Evolutionary conservation across 1,140 invertebrate species (phyloP).

Genomic region (Mylabris phalerata): DNA sequence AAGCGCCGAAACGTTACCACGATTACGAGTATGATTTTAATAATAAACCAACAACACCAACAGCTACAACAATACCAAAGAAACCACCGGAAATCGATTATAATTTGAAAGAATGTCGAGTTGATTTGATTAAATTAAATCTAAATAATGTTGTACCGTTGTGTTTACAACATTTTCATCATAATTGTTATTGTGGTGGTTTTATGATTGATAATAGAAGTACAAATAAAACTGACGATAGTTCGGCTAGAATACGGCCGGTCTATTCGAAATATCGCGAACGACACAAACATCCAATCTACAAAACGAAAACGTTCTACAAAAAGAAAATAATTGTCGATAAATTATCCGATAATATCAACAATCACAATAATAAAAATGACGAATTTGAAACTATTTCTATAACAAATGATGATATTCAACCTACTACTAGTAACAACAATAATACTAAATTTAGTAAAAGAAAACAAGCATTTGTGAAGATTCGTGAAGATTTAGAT

Average conservation of each 20-base stretch:
- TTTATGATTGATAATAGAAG: background rate
- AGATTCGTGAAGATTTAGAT: background rate
- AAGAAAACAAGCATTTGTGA: constrained; percentile 22
- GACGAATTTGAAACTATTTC: no score
- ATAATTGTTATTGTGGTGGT: no score
- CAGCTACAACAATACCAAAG: no score
- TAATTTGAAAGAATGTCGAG: constrained; percentile 16
- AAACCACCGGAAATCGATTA: background rate
- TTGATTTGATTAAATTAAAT: constrained; percentile 25
- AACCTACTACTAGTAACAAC: background rate
- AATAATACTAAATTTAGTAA: constrained; percentile 2
- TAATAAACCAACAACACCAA: background rate
- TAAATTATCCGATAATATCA: background rate
- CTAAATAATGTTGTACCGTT: constrained; percentile 33
- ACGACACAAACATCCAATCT: constrained; percentile 6
- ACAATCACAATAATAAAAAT: background rate
- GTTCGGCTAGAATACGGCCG: background rate
- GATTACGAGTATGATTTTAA: constrained; percentile 32
- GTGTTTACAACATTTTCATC: constrained; percentile 19
- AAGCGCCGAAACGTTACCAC: constrained; percentile 38
- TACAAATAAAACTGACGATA: background rate
- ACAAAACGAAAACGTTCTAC: background rate
- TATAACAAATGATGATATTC: background rate
- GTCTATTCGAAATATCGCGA: background rate
- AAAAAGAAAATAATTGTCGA: background rate